phyloP scores from a whole-genome alignment of 2,888 invertebrate genomes.

The Drosophila formosana region DNA sequence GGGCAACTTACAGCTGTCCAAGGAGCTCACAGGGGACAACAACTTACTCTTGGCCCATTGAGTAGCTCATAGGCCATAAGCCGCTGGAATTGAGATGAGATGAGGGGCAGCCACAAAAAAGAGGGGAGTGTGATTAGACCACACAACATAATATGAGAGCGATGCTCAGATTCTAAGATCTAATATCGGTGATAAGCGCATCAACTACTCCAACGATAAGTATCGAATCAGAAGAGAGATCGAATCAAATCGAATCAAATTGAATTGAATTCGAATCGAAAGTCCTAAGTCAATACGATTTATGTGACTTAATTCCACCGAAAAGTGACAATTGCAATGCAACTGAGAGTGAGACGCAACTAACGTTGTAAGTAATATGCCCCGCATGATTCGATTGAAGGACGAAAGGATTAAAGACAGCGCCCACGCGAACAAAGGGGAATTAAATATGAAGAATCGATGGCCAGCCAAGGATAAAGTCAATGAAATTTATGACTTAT shows the following conservation, averaged over 20 bases:
- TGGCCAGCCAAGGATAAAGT: slow-evolving; percentile 74
- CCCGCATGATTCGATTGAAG: slow-evolving; percentile 64
- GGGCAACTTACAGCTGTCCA: slow-evolving; percentile 1
- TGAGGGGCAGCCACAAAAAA: slow-evolving; percentile 33
- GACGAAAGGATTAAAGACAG: slow-evolving; percentile 66
- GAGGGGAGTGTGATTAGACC: slow-evolving; percentile 31
- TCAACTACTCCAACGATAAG: slow-evolving; percentile 52
- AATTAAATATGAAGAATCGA: slow-evolving; percentile 76
- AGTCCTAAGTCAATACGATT: slow-evolving; percentile 61
- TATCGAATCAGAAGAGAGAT: slow-evolving; percentile 42
- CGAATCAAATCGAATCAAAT: not conserved
- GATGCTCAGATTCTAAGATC: not conserved
- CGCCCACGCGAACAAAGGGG: slow-evolving; percentile 57
- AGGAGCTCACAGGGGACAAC: not conserved
- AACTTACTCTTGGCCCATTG: slow-evolving; percentile 1
- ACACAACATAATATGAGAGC: slow-evolving; percentile 29
- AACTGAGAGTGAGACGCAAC: slow-evolving; percentile 28
- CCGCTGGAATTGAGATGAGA: slow-evolving; percentile 14
- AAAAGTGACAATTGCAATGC: slow-evolving; percentile 60
- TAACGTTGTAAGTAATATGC: slow-evolving; percentile 43
- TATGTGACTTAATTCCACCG: slow-evolving; percentile 68
- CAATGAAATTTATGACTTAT: slow-evolving; percentile 80
- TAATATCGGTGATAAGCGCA: slow-evolving; percentile 16
- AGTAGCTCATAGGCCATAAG: slow-evolving; percentile 25
- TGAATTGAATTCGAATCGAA: slow-evolving; percentile 1